phyloP scores from a whole-genome alignment of 1,140 invertebrate genomes.

The Lordiphosa stackelbergi region DNA sequence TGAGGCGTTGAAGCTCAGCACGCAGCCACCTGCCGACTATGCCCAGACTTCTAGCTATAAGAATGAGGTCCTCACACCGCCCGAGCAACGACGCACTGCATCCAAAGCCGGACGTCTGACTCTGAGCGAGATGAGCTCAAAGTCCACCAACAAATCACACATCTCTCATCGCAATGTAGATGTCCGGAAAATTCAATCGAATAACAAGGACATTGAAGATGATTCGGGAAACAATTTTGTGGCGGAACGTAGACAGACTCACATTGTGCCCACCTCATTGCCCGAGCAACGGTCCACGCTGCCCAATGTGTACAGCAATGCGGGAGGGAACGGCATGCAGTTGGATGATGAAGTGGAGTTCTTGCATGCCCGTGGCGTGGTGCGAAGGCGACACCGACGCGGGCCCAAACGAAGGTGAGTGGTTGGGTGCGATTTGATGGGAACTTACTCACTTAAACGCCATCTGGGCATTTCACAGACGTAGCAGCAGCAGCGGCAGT shows the following conservation, averaged over 20 bases:
- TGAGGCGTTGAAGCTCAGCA: conserved; percentile 53
- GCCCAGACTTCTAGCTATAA: conserved; percentile 54
- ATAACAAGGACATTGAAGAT: conserved; percentile 76
- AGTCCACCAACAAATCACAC: conserved; percentile 47
- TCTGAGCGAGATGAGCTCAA: conserved; percentile 15
- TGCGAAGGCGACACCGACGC: conserved; percentile 63
- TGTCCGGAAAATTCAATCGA: conserved; percentile 74
- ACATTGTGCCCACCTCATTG: conserved; percentile 67
- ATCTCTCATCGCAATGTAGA: conserved; percentile 66
- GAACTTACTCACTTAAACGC: neutral
- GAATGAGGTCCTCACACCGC: conserved; percentile 53
- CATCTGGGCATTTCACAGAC: neutral
- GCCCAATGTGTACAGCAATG: conserved; percentile 74
- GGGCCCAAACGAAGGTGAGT: conserved; percentile 66
- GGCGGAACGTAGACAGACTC: conserved; percentile 44
- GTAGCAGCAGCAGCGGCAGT: conserved; percentile 24
- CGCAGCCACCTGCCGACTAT: conserved; percentile 40
- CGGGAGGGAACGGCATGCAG: conserved; percentile 73
- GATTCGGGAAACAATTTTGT: conserved; percentile 76
- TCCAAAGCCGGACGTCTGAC: conserved; percentile 12
- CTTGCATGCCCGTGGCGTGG: conserved; percentile 53
- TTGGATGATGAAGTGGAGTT: conserved; percentile 71
- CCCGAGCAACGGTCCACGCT: conserved; percentile 70
- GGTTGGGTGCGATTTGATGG: neutral
- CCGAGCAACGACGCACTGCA: conserved; percentile 11